Base-by-base conservation (phyloP, 2,113 vertebrate species). In the Bostrychus sinensis region DNA sequence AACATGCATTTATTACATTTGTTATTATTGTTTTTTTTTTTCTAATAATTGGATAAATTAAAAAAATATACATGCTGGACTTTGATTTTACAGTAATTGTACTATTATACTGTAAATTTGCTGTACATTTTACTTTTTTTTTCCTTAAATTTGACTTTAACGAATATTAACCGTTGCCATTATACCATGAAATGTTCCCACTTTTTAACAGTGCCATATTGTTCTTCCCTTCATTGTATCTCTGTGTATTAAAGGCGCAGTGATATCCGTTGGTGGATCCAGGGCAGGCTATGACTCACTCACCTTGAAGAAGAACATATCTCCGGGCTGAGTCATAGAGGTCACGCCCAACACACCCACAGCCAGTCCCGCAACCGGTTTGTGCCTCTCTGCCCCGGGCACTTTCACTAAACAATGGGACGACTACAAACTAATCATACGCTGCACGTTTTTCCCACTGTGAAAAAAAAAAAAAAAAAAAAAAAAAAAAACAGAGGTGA, bases 231-330 rank as follows among this genome's bases (percentile, higher is more conserved):
- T 51, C 25, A 30, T 51, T 28, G 14, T 51, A 1, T 12, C 3
- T 0, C n/a, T 9, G 55, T 62, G 54, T 62, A 19, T 22, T 9
- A 0, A 55, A 63, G 43, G 26, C 38, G 66, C 30, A 75, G 72
- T 25, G 12, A 84, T 82, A 75, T 83, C 28, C 42, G 59, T 75
- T 80, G 74, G 74, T 73, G 53, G 66, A 62, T 69, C 39, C 22
- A 23, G 66, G 67, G 61, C 57, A 81, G 64, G 45, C 22, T 80
- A 63, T 86, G 86, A 88, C 74, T 93, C 90, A 92, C 87, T 89
- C 85, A 92, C 91, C 89, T 90, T 90, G 81, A 84, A 86, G 82
- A 79, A 70, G 83, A 86, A 88, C 90, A 93, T 93, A 83, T 76
- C 80, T 85, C 34, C 38, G 75, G 58, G 58, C 73, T 93, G 89